A percentile compares a stretch with the other conserved stretches of the same genome.
Evolutionary conservation across 2,797 vertebrate species (phyloP).

Genomic region (Tapera naevia): DNA sequence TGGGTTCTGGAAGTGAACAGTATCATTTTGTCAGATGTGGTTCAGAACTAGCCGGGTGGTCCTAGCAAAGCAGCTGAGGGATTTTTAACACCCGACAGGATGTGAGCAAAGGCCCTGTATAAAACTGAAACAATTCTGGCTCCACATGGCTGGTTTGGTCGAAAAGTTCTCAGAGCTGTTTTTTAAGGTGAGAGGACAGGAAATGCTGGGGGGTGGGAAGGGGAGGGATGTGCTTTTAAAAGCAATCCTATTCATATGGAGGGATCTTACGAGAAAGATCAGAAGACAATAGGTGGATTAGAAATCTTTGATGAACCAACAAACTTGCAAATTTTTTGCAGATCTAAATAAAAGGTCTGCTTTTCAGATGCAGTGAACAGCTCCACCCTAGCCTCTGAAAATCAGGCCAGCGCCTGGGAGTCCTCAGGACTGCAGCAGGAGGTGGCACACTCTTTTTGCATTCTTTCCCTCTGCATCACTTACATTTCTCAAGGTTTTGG

Average conservation of each 20-base stretch:
- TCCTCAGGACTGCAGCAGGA: neutral
- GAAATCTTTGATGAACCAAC: slow-evolving; percentile 27
- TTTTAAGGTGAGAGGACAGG: slow-evolving; percentile 75
- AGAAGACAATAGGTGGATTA: slow-evolving; percentile 28
- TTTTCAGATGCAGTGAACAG: slow-evolving; percentile 10
- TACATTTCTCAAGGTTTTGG: neutral
- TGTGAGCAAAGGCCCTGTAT: slow-evolving; percentile 69
- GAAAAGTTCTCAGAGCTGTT: slow-evolving; percentile 70
- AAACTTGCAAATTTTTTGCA: neutral
- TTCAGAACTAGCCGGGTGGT: slow-evolving; percentile 90
- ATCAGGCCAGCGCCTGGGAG: neutral
- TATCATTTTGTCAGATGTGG: slow-evolving; percentile 87
- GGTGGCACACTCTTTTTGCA: neutral
- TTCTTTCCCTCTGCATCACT: neutral
- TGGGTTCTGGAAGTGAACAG: slow-evolving; percentile 87
- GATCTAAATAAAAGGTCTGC: neutral
- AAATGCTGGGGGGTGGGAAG: slow-evolving; percentile 57
- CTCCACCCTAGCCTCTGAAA: neutral
- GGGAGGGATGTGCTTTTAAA: neutral
- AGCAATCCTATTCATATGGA: slow-evolving; percentile 27
- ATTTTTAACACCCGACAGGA: slow-evolving; percentile 80
- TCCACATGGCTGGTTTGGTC: slow-evolving; percentile 67
- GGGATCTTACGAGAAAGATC: slow-evolving; percentile 31
- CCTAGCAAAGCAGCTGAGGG: slow-evolving; percentile 78
- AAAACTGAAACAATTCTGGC: slow-evolving; percentile 72